Percentiles rank a stretch among this genome's conserved stretches.
phyloP scores from a whole-genome alignment of 2,797 vertebrate species.

The Clarias laeviceps region DNA sequence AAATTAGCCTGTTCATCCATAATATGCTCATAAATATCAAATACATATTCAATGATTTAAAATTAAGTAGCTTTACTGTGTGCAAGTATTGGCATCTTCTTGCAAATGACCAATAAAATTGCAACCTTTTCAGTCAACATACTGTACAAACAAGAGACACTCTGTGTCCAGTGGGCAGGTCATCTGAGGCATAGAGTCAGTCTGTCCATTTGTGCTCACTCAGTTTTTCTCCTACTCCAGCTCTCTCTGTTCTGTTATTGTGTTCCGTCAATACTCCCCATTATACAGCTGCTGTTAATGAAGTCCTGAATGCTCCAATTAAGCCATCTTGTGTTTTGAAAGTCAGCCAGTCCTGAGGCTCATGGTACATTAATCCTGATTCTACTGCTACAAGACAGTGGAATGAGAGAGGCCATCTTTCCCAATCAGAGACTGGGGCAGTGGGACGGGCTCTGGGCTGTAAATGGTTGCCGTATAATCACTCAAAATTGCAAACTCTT shows the following conservation, averaged over 20 bases:
- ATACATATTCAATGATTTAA: neutral
- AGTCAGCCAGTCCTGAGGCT: constrained; percentile 10
- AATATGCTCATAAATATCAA: neutral
- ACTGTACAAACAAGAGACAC: neutral
- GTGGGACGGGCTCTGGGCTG: neutral
- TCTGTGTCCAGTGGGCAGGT: neutral
- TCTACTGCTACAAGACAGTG: neutral
- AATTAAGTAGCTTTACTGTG: neutral
- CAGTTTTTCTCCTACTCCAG: neutral
- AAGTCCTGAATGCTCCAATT: constrained; percentile 35
- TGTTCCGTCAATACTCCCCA: constrained; percentile 42
- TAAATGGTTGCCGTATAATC: neutral
- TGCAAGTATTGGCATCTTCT: neutral
- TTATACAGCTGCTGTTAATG: constrained; percentile 46
- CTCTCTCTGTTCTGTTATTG: constrained; percentile 38
- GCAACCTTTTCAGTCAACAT: neutral
- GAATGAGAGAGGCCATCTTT: neutral
- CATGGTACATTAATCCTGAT: neutral
- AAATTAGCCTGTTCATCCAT: neutral
- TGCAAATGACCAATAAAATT: neutral
- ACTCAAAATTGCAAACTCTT: too few species aligned
- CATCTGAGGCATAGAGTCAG: neutral
- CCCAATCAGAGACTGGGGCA: neutral
- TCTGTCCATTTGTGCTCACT: neutral
- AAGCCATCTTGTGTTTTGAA: constrained; percentile 1